Base-by-base conservation (phyloP, 2,888 invertebrate genomes). In the Drosophila macrothrix region DNA sequence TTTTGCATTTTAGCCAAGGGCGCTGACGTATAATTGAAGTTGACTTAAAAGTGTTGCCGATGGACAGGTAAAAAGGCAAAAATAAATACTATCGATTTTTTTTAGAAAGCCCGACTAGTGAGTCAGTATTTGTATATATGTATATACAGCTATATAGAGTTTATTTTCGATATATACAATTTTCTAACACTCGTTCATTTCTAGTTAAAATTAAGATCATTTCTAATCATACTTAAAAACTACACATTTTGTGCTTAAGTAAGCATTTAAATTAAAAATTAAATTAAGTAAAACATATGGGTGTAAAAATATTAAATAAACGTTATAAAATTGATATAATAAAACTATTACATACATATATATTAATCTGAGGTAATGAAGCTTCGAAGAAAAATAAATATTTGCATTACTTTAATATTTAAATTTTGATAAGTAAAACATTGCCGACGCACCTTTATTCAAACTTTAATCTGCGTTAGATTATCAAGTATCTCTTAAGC, bases 11-110 rank as follows among this genome's bases (percentile, higher is more conserved):
- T 66, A 43, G 46, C 59, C 56, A 52, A 52, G 60, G 61, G 43
- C 63, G 53, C 50, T 74, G 80, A 74, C 73, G 55, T 82, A 75
- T 84, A 90, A 87, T 88, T 88, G 86, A 88, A 85, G 84, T 63
- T 65, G 80, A 78, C 82, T 79, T 70, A 68, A 71, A 74, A 76
- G 81, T 67, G 61, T 66, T 72, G 39, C 25, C 69, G 37, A 4
- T 43, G 43, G 52, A 68, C 58, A 61, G 58, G 19, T 61, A 43
- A 39, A 39, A 52, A 55, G 4, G 5, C n/a, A 22, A 53, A 0
- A 22, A 43, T 50, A 29, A 59, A 37, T 12, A 22, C 29, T 19
- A 68, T 64, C 25, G 74, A 75, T 68, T 75, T 35, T 5, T 50
- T 54, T 37, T n/a, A n/a, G 12, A 37, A n/a, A 37, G 29, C 16